Conservation (phyloP, 2,888 invertebrate genomes). For the Antheraea yamamai region DNA sequence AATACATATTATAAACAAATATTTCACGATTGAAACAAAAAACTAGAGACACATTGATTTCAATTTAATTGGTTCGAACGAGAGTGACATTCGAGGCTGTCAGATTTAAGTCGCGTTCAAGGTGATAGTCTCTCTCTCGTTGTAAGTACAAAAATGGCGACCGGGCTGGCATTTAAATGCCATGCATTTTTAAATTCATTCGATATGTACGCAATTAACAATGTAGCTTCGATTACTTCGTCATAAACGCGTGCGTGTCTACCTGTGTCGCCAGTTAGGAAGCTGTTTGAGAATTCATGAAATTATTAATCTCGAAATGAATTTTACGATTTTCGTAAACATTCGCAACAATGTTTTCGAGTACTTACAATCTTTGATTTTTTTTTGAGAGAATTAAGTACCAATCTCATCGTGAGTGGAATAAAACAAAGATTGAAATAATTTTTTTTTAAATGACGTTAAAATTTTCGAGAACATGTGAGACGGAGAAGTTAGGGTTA, state of each 20-base stretch:
- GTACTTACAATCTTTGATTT: constrained; percentile 38
- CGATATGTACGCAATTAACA: constrained; percentile 74
- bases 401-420: too few relatives aligned
- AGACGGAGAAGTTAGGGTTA: neutral
- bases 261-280: constrained; percentile 60
- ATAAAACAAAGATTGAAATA: too few relatives aligned
- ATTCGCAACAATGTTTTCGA: constrained; percentile 57
- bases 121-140: constrained; percentile 77
- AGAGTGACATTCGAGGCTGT: constrained; percentile 79
- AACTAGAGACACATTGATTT: constrained; percentile 63
- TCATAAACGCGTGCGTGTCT: constrained; percentile 66
- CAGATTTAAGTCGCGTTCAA: constrained; percentile 81
- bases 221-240: constrained; percentile 76
- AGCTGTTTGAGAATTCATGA: constrained; percentile 59
- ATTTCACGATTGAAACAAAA: constrained; percentile 45
- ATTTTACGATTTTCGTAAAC: constrained; percentile 59
- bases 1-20: constrained; percentile 24
- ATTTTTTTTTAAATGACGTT: neutral
- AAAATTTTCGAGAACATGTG: neutral
- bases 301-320: constrained; percentile 58
- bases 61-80: constrained; percentile 69
- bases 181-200: constrained; percentile 80
- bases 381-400: constrained; percentile 18
- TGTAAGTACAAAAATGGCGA: constrained; percentile 72
- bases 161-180: constrained; percentile 80